Evolutionary conservation across 2,797 vertebrate species (phyloP).

Genomic region (Diplodus puntazzo): DNA sequence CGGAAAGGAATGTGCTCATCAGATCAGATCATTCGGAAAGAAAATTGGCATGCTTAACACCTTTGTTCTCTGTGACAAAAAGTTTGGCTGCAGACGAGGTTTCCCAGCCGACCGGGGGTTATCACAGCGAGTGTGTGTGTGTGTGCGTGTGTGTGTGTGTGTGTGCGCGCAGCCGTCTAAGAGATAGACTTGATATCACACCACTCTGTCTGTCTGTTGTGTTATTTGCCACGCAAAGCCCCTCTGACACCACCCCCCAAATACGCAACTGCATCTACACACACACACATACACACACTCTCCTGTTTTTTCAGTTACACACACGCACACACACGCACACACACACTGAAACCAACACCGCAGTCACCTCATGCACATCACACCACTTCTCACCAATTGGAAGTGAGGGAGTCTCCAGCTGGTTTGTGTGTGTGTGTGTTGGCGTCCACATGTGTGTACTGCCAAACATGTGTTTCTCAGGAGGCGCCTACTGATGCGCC

Average conservation of each 20-base stretch:
- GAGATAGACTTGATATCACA: conserved; percentile 69
- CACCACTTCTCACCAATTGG: conserved; percentile 43
- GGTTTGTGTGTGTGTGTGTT: conserved; percentile 13
- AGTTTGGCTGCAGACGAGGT: conserved; percentile 50
- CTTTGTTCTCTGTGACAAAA: conserved; percentile 69
- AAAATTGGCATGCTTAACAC: conserved; percentile 44
- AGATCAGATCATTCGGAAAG: conserved; percentile 37
- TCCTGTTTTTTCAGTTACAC: conserved; percentile 1
- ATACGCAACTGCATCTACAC: background rate
- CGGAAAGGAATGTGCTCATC: conserved; percentile 67
- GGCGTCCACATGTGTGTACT: background rate
- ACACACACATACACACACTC: conserved; percentile 4
- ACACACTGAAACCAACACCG: background rate
- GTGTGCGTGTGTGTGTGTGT: conserved; percentile 4
- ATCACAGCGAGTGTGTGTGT: conserved; percentile 27
- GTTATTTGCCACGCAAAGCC: conserved; percentile 32
- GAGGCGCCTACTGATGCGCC: too few relatives aligned
- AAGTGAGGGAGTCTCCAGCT: conserved; percentile 38
- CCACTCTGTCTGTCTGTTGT: conserved; percentile 51
- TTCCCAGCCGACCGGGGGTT: conserved; percentile 59
- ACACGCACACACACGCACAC: conserved; percentile 1
- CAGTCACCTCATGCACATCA: conserved; percentile 54
- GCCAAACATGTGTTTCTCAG: background rate
- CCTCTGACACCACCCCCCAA: conserved; percentile 4
- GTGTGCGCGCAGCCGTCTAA: conserved; percentile 61